Base-by-base conservation (phyloP, 1,140 invertebrate species). In the Euwallacea fornicatus region DNA sequence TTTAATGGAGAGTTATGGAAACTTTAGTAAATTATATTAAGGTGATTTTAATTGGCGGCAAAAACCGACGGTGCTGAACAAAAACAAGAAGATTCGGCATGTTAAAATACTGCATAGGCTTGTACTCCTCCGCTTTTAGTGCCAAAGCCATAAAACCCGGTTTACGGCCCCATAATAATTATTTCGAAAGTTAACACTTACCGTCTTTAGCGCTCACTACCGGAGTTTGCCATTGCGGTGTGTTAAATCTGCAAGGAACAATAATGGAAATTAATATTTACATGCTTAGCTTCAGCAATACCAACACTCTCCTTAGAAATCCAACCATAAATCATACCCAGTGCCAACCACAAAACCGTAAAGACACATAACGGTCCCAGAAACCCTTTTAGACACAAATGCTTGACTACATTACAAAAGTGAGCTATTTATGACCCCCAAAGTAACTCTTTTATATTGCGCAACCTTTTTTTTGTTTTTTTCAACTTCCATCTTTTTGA, bases 181-280 rank as follows among this genome's bases (percentile, higher is more conserved):
- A 69, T 69, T 69, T 61, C 53, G 42, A 69, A 69, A 69, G 47
- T 67, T 56, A 50, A 50, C 16, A 56, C 54, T 56, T 56, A 56
- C 54, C 54, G 16, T 56, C 21, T 33, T 56, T 56, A 56, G 16
- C 8, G 9, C 46, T 56, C 11, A 15, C 54, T 56, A 56, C 54
- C 16, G 54, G 9, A 50, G 46, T 56, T 56, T 56, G 16, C 54
- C 54, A 56, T 21, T 13, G 8, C 11, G 16, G 44, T 13, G 42
- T 67, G 64, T 47, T 47, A 42, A 61, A 60, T 61, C 70, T 72
- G 70, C 53, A 72, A 72, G 66, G 13, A 61, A 53, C 64, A 72
- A 33, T 33, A 33, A 33, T 33, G 21, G 21, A 33, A 33, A 33
- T 33, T 33, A 33, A 33, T 33, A 33, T 33, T 33, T 33, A 33